Evolutionary conservation across 2,113 vertebrate genomes (phyloP).

Genomic region (Sphyrna mokarran): DNA sequence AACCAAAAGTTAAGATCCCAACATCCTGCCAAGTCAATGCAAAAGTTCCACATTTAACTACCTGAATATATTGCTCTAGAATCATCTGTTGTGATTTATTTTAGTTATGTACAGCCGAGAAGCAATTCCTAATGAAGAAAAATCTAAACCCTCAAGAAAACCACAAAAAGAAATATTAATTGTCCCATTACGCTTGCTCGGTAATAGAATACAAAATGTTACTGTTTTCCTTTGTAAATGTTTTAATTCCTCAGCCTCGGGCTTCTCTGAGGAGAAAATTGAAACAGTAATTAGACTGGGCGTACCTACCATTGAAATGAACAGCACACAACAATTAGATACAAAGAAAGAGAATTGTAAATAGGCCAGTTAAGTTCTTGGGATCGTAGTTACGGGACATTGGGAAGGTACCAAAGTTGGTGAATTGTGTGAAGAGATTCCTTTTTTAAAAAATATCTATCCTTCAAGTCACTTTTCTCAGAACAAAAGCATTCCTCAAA

Average conservation of each 20-base stretch:
- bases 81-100: not conserved
- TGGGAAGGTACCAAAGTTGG: not conserved
- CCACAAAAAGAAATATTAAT: not conserved
- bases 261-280: not conserved
- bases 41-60: not conserved
- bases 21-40: not conserved
- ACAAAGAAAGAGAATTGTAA: not conserved
- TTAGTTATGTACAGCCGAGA: not conserved
- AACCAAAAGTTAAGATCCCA: not conserved
- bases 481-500: not conserved
- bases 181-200: not conserved
- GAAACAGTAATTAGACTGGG: not conserved
- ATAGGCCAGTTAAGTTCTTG: not conserved
- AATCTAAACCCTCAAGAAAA: not conserved
- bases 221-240: not conserved
- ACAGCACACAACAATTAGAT: not conserved
- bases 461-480: not conserved
- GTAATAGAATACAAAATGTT: not conserved
- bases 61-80: not conserved
- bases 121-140: not conserved
- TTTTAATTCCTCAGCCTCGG: not conserved
- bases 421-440: not conserved
- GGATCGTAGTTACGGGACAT: not conserved
- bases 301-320: not conserved
- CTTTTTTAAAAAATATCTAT: not conserved